phyloP scores from a whole-genome alignment of 2,113 vertebrate genomes.

The Struthidea cinerea region DNA sequence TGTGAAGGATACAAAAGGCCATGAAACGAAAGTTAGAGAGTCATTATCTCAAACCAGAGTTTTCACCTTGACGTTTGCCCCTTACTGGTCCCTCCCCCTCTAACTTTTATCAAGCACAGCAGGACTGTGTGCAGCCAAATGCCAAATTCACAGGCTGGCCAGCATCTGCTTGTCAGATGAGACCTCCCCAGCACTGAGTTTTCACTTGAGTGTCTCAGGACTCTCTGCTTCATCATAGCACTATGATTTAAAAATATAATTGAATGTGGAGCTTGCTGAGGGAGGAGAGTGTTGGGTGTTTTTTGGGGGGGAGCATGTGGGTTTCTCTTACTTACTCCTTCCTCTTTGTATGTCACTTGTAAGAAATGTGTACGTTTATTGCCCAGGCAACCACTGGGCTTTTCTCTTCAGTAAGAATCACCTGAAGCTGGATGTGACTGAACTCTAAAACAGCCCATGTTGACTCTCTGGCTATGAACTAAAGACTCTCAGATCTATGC shows the following conservation, averaged over 20 bases:
- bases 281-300: neutral
- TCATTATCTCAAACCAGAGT: neutral
- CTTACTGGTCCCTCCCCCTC: neutral
- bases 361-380: neutral
- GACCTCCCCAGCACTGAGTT: neutral
- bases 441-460: neutral
- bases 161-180: neutral
- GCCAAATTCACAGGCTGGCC: neutral
- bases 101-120: neutral
- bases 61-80: neutral
- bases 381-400: neutral
- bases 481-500: neutral
- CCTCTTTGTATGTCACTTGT: neutral
- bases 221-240: neutral
- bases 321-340: neutral
- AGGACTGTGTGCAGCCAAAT: neutral
- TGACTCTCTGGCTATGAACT: rapidly evolving
- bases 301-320: rapidly evolving
- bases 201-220: neutral
- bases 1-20: neutral
- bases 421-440: neutral
- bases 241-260: neutral
- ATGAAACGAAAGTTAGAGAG: neutral
- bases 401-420: neutral
- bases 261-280: neutral